Conservation (phyloP, 2,888 invertebrate species). For the Bimastos eiseni region DNA sequence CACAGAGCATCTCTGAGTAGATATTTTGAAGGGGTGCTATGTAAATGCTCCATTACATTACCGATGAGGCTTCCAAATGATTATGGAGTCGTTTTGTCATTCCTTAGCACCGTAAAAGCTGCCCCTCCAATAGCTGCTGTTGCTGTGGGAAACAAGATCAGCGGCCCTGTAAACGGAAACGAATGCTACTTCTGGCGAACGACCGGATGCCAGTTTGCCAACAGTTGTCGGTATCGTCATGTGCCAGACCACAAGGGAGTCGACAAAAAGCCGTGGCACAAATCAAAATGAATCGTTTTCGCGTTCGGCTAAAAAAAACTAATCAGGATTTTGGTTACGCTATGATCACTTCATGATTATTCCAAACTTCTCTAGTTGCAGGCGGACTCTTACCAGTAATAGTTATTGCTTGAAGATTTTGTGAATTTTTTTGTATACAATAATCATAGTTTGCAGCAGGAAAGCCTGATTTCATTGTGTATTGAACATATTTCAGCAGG, state of each 20-base stretch:
- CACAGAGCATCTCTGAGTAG: too few species aligned
- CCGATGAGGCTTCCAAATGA: neutral
- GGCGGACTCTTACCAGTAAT: conserved; percentile 16
- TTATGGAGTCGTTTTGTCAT: neutral
- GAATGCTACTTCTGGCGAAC: conserved; percentile 66
- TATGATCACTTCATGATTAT: conserved; percentile 14
- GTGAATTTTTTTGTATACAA: conserved; percentile 18
- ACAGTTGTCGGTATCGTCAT: conserved; percentile 62
- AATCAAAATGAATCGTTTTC: conserved; percentile 33
- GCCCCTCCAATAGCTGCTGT: neutral
- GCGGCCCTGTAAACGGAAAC: conserved; percentile 63
- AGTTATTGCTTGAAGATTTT: conserved; percentile 23
- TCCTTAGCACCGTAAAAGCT: neutral
- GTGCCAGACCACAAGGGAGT: conserved; percentile 62
- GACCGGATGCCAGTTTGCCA: conserved; percentile 63
- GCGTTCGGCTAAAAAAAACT: neutral
- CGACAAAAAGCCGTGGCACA: conserved; percentile 64
- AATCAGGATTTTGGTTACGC: neutral
- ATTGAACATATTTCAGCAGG: conserved; percentile 13
- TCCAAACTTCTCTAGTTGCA: conserved; percentile 30
- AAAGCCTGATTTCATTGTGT: neutral
- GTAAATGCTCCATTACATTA: too few species aligned
- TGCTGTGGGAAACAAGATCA: conserved; percentile 45
- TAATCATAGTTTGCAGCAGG: conserved; percentile 20
- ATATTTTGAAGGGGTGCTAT: too few species aligned